Base-by-base conservation (phyloP, 2,113 vertebrate species). In the Scalopus aquaticus region DNA sequence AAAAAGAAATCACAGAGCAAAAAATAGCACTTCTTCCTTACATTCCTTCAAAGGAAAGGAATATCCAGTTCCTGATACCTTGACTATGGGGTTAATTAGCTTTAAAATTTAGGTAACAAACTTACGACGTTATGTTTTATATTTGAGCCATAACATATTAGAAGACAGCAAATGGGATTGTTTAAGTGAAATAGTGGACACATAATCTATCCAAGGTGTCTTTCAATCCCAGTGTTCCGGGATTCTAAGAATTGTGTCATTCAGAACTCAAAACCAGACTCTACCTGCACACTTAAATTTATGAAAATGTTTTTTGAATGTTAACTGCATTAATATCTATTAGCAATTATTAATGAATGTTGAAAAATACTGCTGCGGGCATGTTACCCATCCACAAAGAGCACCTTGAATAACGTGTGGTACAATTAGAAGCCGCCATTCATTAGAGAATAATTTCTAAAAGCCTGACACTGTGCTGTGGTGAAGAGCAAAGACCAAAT, bases 201-300 rank as follows among this genome's bases (percentile, higher is more conserved):
- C 26, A 32, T 60, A 76, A 76, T 44, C 35, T 76, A 42, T 78
- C 62, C 19, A 70, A 74, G 15, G 5, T 42, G 3, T 80, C 67
- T 94, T 86, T 60, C 44, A 79, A 30, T 79, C 91, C 35, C 13
- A 24, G 65, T 74, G 56, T 87, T 93, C 10, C 82, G 17, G 88
- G 60, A 35, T 81, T 91, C 91, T 54, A 89, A 95, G 62, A 78
- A 69, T 39, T 74, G 9, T 86, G n/a, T 92, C 49, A 64, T 46
- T 84, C 15, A 70, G 49, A 96, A 70, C 20, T 85, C 26, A 86
- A 32, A 95, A 82, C n/a, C 32, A 90, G 19, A 79, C 11, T 84
- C 58, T 65, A 37, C 51, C 42, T 19, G 70, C 13, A 76, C 26
- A 90, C 28, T 90, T 79, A 70, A 70, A 37, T 82, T 93, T 15